Percentiles rank a stretch among this genome's conserved stretches.
These are phyloP conservation scores for Oryzias dopingdopingensis DNA, from an alignment of 2,797 vertebrate species.

Conservation along the genomic window DNA sequence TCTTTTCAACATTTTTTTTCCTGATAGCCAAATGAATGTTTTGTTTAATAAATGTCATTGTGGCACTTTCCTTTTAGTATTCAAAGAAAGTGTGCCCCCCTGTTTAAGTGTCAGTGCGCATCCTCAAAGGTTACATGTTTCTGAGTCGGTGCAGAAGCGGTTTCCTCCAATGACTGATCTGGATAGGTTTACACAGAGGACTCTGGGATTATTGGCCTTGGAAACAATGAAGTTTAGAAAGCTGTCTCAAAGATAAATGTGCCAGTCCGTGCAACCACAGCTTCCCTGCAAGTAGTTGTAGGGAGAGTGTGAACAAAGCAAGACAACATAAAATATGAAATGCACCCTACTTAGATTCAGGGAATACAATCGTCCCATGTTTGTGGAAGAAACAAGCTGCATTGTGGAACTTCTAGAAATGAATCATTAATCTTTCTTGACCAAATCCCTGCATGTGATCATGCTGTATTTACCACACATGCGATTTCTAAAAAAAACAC, in stretches of 20 bases:
- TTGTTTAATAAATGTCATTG: too few species aligned
- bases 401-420: too few species aligned
- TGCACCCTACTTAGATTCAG: slow-evolving; percentile 2
- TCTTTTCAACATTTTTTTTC: too few species aligned
- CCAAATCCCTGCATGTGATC: too few species aligned
- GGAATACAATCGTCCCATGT: not conserved
- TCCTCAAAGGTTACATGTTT: slow-evolving; percentile 42
- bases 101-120: slow-evolving; percentile 50
- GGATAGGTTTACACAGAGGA: slow-evolving; percentile 42
- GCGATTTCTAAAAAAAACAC: too few species aligned
- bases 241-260: slow-evolving; percentile 36
- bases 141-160: slow-evolving; percentile 43
- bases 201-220: slow-evolving; percentile 20
- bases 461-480: too few species aligned
- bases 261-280: slow-evolving; percentile 17
- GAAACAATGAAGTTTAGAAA: slow-evolving; percentile 41
- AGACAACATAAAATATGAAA: slow-evolving; percentile 14
- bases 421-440: too few species aligned
- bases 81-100: slow-evolving; percentile 45
- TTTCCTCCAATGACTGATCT: slow-evolving; percentile 42
- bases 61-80: too few species aligned
- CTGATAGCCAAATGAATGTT: too few species aligned
- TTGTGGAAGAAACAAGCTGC: too few species aligned
- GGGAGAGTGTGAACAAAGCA: slow-evolving; percentile 25
- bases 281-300: slow-evolving; percentile 16